Evolutionary conservation across 2,113 vertebrate species (phyloP).

Genomic region (Sprattus sprattus): DNA sequence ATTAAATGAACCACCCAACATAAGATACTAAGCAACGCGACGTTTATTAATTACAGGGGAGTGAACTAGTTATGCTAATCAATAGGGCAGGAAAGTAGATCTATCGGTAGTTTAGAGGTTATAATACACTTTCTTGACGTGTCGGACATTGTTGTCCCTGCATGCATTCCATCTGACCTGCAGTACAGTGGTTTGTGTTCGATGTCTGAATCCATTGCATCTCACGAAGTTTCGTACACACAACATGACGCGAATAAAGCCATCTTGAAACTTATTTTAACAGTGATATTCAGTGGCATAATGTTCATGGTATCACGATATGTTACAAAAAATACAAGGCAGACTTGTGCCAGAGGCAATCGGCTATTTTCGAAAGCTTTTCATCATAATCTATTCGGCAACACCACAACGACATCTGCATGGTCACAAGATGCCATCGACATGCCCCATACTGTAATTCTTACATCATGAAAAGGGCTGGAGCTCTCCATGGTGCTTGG

Average conservation of each 20-base stretch:
- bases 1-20: not conserved
- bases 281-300: not conserved
- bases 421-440: not conserved
- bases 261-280: not conserved
- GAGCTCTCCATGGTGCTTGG: not conserved
- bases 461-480: not conserved
- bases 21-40: not conserved
- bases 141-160: conserved; percentile 1
- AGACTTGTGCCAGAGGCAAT: not conserved
- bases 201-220: not conserved
- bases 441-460: not conserved
- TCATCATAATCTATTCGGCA: not conserved
- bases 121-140: not conserved
- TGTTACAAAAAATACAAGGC: not conserved
- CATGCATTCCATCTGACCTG: conserved; percentile 23
- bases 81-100: not conserved
- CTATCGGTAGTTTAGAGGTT: not conserved
- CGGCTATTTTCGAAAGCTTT: not conserved
- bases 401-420: not conserved
- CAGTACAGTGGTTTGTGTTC: not conserved
- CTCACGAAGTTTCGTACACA: not conserved
- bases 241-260: not conserved
- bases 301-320: not conserved
- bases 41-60: not conserved
- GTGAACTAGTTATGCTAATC: not conserved